Evolutionary conservation across 2,113 vertebrate genomes (phyloP).

Genomic region (Cisticola juncidis): DNA sequence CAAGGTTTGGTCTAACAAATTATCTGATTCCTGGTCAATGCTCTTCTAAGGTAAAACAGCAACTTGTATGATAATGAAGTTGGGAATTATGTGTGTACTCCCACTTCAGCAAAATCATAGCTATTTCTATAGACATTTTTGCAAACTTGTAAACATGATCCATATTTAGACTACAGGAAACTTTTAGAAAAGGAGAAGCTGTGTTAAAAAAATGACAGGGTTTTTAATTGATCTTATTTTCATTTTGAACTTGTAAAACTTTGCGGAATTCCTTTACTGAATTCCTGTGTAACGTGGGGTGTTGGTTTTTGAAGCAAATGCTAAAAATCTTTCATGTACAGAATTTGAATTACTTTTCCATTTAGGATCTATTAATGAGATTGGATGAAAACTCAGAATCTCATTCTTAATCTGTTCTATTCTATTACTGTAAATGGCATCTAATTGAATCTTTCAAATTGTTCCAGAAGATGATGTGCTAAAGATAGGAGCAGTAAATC

Average conservation of each 20-base stretch:
- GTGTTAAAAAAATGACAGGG: not conserved
- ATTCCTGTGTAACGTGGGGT: rapidly evolving
- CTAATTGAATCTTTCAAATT: not conserved
- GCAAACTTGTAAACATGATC: not conserved
- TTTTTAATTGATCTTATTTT: not conserved
- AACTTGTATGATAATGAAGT: not conserved
- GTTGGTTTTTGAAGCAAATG: not conserved
- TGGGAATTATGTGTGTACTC: not conserved
- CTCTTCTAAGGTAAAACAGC: not conserved
- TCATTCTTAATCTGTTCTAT: not conserved
- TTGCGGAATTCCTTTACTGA: not conserved
- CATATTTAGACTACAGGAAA: not conserved
- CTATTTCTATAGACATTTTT: not conserved
- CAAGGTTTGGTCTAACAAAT: not conserved
- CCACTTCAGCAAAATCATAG: not conserved
- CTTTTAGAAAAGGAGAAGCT: not conserved
- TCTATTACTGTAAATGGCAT: not conserved
- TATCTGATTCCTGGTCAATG: not conserved
- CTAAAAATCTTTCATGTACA: not conserved
- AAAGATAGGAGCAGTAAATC: not conserved
- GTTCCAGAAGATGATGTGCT: not conserved
- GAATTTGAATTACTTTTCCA: not conserved
- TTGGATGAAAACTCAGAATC: not conserved
- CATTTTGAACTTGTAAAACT: not conserved
- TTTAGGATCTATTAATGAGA: not conserved